phyloP scores from a whole-genome alignment of 2,113 vertebrate genomes.

The Numida meleagris region DNA sequence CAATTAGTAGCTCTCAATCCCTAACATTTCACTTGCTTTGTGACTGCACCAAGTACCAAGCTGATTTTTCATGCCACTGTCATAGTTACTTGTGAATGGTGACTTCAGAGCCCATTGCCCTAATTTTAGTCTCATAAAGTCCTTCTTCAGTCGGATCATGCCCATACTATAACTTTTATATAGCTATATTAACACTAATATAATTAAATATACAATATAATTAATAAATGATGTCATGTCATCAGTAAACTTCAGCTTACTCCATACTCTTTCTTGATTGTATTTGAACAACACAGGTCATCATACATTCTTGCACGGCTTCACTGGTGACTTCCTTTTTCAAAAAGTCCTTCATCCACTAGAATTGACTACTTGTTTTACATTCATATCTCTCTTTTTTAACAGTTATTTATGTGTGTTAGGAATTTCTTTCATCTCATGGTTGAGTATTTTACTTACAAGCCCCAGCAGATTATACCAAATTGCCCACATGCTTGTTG shows the following conservation, averaged over 20 bases:
- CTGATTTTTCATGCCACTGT: neutral
- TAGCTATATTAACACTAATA: neutral
- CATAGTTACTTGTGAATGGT: neutral
- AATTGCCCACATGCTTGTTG: neutral
- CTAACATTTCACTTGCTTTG: neutral
- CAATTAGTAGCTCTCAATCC: neutral
- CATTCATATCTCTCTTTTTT: neutral
- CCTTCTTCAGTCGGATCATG: neutral
- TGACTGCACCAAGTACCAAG: neutral
- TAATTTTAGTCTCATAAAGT: neutral
- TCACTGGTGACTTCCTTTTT: neutral
- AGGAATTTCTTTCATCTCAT: rapidly evolving
- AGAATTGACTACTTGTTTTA: neutral
- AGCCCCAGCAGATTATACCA: neutral
- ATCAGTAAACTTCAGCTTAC: neutral
- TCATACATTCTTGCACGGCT: rapidly evolving
- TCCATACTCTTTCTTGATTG: neutral
- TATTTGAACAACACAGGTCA: neutral
- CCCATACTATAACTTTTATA: neutral
- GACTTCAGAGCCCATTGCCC: neutral
- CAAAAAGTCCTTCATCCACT: neutral
- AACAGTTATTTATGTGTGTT: neutral
- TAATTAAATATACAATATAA: neutral
- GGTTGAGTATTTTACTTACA: neutral
- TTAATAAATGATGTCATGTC: neutral